Conservation (phyloP, 2,797 vertebrate species). For the Manis crassicaudata region DNA sequence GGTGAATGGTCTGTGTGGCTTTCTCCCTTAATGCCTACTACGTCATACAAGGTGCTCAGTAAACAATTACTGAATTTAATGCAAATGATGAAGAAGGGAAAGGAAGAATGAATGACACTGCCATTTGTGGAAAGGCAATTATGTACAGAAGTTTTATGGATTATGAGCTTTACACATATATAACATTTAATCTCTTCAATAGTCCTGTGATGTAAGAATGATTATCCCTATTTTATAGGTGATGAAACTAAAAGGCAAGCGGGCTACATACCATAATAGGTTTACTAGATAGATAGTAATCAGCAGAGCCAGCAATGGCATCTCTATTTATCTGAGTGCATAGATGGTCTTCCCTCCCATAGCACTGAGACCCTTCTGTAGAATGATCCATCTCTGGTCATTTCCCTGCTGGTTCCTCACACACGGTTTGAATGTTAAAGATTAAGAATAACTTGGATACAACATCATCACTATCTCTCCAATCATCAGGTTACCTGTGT, state of each 20-base stretch:
- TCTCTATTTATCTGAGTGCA: neutral
- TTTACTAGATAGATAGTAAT: neutral
- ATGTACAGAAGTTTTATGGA: neutral
- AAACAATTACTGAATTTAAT: neutral
- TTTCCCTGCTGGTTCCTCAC: neutral
- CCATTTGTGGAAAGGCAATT: neutral
- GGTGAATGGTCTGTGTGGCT: too few relatives aligned
- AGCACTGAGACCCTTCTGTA: neutral
- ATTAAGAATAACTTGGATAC: slow-evolving; percentile 11
- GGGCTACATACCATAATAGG: neutral
- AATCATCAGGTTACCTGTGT: slow-evolving; percentile 29
- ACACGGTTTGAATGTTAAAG: neutral
- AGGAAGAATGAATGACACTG: neutral
- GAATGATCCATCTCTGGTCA: neutral
- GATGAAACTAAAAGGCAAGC: neutral
- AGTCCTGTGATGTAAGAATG: neutral
- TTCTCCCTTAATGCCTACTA: neutral
- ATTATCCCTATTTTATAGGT: neutral
- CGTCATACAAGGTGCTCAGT: neutral
- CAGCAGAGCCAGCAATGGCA: neutral
- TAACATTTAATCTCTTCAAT: neutral
- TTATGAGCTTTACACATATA: neutral
- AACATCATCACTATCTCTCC: neutral
- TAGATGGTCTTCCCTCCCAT: neutral
- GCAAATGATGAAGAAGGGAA: neutral